Evolutionary conservation across 2,888 invertebrate genomes (phyloP), one percentile per base, ranked within the genome.

Genomic region (Lycocerus yunnanus): DNA sequence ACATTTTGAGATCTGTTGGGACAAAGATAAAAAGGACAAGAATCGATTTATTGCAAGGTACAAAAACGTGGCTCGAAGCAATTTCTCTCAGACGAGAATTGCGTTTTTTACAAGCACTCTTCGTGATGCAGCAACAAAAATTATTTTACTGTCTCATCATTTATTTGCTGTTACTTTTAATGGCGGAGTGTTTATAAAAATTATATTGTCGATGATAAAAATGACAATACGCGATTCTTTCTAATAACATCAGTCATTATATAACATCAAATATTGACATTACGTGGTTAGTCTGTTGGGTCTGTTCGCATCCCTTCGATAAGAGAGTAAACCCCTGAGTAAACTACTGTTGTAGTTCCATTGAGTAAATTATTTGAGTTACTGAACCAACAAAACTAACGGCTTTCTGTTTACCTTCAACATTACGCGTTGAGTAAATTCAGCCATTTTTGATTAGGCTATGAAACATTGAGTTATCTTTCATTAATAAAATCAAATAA

Each of bases 311-410:
- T 69, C 70, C 72, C 69, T 70, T 74, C 75, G 80, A 76, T 77
- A 79, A 75, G 71, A 77, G 75, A 78, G 78, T 81, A 82, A 73
- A 73, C 81, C 83, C 84, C 84, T 83, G 84, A 83, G 82, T 84
- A 86, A 85, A 86, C 85, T 84, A 84, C 83, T 82, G 83, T 83
- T 84, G 85, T 85, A 84, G 84, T 85, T 84, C 86, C 85, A 85
- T 85, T 83, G 86, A 85, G 86, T 86, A 86, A 86, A 87, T 87
- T 86, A 87, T 87, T 87, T 86, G 86, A 87, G 86, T 87, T 87
- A 85, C 85, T 87, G 84, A 86, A 86, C 87, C 87, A 87, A 87
- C 86, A 87, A 85, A 86, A 86, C 86, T 86, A 86, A 86, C 87
- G 85, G 86, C 81, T 84, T 81, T 79, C 78, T 86, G 85, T 87